phyloP scores from a whole-genome alignment of 2,888 invertebrate genomes.

The Bembecia ichneumoniformis region DNA sequence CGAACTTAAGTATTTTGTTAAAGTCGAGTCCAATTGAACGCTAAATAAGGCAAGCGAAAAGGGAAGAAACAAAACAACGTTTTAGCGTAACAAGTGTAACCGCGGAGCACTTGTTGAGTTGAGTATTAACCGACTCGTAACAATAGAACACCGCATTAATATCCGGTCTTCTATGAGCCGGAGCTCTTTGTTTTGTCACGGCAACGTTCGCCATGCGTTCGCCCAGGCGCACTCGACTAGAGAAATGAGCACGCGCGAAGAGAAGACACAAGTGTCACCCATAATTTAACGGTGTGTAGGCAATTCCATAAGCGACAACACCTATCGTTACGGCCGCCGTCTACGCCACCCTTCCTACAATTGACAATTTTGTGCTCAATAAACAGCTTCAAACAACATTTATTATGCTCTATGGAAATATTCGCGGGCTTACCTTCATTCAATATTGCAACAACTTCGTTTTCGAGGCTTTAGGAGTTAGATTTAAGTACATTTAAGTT shows the following conservation, averaged over 20 bases:
- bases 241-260: slow-evolving; percentile 56
- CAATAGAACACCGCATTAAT: slow-evolving; percentile 15
- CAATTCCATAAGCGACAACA: slow-evolving; percentile 9
- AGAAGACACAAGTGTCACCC: slow-evolving; percentile 44
- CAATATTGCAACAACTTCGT: neutral
- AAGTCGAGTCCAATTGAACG: neutral
- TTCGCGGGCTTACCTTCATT: neutral
- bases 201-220: slow-evolving; percentile 36
- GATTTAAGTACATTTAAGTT: neutral
- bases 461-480: neutral
- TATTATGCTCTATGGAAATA: neutral
- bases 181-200: slow-evolving; percentile 23
- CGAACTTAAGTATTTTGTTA: neutral
- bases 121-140: slow-evolving; percentile 29
- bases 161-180: slow-evolving; percentile 16
- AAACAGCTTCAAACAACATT: slow-evolving; percentile 10
- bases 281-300: slow-evolving; percentile 50
- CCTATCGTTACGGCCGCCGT: too few relatives aligned
- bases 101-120: slow-evolving; percentile 38
- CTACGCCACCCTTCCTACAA: slow-evolving; percentile 9
- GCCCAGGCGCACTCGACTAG: slow-evolving; percentile 46
- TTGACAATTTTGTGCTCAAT: slow-evolving; percentile 15
- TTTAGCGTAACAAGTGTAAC: slow-evolving; percentile 44
- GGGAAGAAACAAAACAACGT: slow-evolving; percentile 39
- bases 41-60: neutral